A percentile compares a stretch with the other conserved stretches of the same genome.
Conservation (phyloP, 1,140 invertebrate genomes). For the Bathynomus jamesi region DNA sequence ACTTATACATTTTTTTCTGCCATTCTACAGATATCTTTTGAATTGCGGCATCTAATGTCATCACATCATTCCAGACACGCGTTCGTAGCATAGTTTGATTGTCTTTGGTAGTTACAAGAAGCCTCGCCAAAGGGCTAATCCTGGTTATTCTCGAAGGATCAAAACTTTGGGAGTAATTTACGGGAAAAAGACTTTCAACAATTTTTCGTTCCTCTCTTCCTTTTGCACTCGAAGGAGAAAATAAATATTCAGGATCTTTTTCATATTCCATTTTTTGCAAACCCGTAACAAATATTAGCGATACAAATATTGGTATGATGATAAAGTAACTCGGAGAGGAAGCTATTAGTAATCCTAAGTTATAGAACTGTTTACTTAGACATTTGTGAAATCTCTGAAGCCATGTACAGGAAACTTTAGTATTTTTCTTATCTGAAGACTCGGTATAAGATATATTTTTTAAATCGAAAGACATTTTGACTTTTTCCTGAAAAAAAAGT, state of each 20-base stretch:
- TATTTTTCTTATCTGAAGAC: not conserved
- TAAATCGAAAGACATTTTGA: not conserved
- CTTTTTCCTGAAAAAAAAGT: too few species aligned
- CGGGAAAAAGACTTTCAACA: constrained; percentile 73
- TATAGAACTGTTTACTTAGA: constrained; percentile 70
- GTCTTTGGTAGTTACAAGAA: constrained; percentile 76
- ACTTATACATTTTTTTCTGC: constrained; percentile 59
- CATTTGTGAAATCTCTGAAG: constrained; percentile 34
- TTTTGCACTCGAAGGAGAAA: constrained; percentile 74
- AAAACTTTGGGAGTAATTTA: constrained; percentile 76
- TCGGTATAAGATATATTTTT: not conserved
- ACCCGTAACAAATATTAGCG: constrained; percentile 72
- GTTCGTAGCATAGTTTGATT: constrained; percentile 66
- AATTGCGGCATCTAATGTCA: constrained; percentile 64
- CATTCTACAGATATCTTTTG: constrained; percentile 61
- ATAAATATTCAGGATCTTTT: constrained; percentile 86
- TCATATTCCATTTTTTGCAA: constrained; percentile 70
- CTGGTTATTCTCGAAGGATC: constrained; percentile 75
- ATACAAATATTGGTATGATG: constrained; percentile 70
- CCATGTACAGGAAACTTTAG: not conserved
- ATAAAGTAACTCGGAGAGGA: constrained; percentile 78
- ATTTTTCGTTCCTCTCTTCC: constrained; percentile 63
- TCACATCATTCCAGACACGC: constrained; percentile 69
- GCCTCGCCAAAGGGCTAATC: constrained; percentile 61
- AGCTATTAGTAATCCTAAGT: constrained; percentile 68